A percentile compares a stretch with the other conserved stretches of the same genome.
These are phyloP conservation scores for Trachelus troglodyta DNA, from an alignment of 2,888 invertebrate species.

Conservation along the genomic window DNA sequence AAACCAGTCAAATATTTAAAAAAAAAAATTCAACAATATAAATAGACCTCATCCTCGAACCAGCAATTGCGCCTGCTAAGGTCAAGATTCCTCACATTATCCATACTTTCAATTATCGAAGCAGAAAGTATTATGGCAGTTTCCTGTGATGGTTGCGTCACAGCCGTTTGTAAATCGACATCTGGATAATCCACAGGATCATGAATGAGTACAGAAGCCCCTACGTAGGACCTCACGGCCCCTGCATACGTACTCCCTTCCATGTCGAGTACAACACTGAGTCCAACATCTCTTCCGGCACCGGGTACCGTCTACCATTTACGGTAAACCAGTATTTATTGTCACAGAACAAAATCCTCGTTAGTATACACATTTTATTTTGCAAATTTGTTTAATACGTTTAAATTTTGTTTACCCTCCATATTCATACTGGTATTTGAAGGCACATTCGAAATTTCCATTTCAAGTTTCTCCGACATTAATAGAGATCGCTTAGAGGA, in stretches of 20 bases:
- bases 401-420: neutral
- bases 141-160: slow-evolving; percentile 62
- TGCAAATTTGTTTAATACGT: neutral
- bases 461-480: too few relatives aligned
- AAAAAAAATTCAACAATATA: neutral
- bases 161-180: slow-evolving; percentile 64
- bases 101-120: slow-evolving; percentile 64
- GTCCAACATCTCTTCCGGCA: slow-evolving; percentile 57
- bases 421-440: too few relatives aligned
- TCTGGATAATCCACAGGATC: slow-evolving; percentile 71
- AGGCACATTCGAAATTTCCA: too few relatives aligned
- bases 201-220: slow-evolving; percentile 65
- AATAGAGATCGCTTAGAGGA: too few relatives aligned
- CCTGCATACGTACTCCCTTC: slow-evolving; percentile 52
- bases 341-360: neutral
- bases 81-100: slow-evolving; percentile 53
- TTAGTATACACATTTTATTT: neutral
- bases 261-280: slow-evolving; percentile 53
- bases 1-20: neutral
- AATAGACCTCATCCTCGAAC: slow-evolving; percentile 68
- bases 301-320: slow-evolving; percentile 43
- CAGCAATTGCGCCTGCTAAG: slow-evolving; percentile 64
- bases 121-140: slow-evolving; percentile 68
- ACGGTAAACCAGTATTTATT: neutral
- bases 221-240: slow-evolving; percentile 50